Conservation (phyloP, 2,888 invertebrate species). For the Antitype chi region DNA sequence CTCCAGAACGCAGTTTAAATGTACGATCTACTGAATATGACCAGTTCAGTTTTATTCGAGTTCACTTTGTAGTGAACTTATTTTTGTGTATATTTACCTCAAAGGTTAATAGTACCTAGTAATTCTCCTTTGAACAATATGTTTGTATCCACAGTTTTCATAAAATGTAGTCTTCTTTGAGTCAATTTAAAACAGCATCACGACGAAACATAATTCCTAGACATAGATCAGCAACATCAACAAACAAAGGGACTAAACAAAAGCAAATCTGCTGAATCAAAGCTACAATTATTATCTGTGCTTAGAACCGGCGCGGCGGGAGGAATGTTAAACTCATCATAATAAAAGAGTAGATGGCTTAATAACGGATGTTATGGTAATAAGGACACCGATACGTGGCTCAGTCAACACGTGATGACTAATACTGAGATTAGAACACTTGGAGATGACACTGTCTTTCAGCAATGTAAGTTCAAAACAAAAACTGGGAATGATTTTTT, state of each 20-base stretch:
- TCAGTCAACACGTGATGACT: conserved; percentile 43
- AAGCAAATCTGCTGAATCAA: conserved; percentile 34
- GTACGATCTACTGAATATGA: neutral
- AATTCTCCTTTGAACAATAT: neutral
- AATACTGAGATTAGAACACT: conserved; percentile 41
- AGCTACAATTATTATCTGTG: conserved; percentile 50
- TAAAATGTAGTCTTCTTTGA: neutral
- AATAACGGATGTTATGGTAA: conserved; percentile 64
- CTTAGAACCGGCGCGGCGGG: conserved; percentile 17
- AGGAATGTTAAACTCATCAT: conserved; percentile 68
- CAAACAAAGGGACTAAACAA: conserved; percentile 40
- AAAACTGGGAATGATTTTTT: neutral
- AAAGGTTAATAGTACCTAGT: neutral
- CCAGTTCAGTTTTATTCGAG: neutral
- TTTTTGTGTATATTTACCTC: neutral
- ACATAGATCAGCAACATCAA: neutral
- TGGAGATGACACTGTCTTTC: conserved; percentile 1
- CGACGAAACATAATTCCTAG: conserved; percentile 17
- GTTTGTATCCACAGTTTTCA: neutral
- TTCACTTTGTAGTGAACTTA: too few species aligned
- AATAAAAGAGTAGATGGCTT: conserved; percentile 55
- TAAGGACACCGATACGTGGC: conserved; percentile 49
- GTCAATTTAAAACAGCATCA: neutral
- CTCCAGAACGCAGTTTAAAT: neutral
- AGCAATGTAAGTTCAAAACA: neutral